phyloP scores from a whole-genome alignment of 2,113 vertebrate genomes.

The Picathartes gymnocephalus region DNA sequence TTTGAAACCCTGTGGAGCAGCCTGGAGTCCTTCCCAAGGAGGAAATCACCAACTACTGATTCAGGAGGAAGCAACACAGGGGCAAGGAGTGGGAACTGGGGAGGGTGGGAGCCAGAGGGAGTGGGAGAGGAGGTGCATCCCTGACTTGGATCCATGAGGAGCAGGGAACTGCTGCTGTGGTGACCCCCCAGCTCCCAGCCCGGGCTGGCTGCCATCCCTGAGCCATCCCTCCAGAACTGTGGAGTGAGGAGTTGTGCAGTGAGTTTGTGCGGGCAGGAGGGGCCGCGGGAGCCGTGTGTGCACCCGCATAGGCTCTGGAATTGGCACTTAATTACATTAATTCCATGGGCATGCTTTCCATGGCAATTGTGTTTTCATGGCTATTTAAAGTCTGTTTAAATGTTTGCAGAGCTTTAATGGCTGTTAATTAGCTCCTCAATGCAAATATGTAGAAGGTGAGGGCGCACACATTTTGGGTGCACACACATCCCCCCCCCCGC shows the following conservation, averaged over 20 bases:
- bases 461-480: neutral
- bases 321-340: conserved; percentile 63
- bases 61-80: neutral
- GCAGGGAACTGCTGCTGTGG: neutral
- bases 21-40: neutral
- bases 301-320: neutral
- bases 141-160: neutral
- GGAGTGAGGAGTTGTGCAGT: neutral
- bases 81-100: neutral
- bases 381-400: conserved; percentile 65
- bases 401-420: conserved; percentile 66
- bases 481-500: neutral
- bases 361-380: conserved; percentile 54
- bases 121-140: rapidly evolving
- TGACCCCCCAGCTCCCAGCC: neutral
- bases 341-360: conserved; percentile 54
- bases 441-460: conserved; percentile 34
- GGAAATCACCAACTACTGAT: neutral
- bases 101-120: neutral
- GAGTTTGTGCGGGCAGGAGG: neutral
- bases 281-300: neutral
- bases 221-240: neutral
- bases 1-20: neutral
- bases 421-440: conserved; percentile 65
- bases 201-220: neutral